Conservation (phyloP, 2,797 vertebrate genomes). For the Cuniculus paca region DNA sequence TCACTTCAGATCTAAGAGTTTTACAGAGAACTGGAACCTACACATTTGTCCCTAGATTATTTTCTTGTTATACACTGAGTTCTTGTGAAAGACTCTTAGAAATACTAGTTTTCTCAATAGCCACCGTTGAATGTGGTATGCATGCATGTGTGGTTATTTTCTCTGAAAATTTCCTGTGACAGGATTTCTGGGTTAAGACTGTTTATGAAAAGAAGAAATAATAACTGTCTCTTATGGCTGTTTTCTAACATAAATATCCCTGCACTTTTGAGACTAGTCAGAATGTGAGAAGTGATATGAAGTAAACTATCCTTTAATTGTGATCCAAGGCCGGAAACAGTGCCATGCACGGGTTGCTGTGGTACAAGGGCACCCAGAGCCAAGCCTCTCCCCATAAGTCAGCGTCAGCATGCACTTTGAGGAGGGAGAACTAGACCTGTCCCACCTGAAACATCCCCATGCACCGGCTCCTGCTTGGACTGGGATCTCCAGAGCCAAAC, state of each 20-base stretch:
- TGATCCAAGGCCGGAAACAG: no score
- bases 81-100: slow-evolving; percentile 34
- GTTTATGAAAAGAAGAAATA: slow-evolving; percentile 63
- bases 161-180: slow-evolving; percentile 38
- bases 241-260: neutral
- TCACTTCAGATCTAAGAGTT: neutral
- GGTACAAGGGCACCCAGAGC: no score
- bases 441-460: no score
- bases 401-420: no score
- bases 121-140: neutral
- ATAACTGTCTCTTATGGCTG: slow-evolving; percentile 46
- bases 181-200: slow-evolving; percentile 55
- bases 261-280: slow-evolving; percentile 14
- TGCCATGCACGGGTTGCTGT: no score
- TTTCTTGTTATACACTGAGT: neutral
- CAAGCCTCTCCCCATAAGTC: no score
- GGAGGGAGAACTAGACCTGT: no score
- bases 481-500: no score
- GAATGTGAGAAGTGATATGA: neutral
- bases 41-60: neutral
- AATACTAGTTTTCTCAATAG: slow-evolving; percentile 11
- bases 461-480: no score
- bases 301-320: slow-evolving; percentile 45
- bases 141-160: slow-evolving; percentile 9
- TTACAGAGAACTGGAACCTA: neutral